These are phyloP conservation scores for Xiphophorus birchmanni DNA, from an alignment of 2,797 vertebrate genomes.

Conservation along the genomic window DNA sequence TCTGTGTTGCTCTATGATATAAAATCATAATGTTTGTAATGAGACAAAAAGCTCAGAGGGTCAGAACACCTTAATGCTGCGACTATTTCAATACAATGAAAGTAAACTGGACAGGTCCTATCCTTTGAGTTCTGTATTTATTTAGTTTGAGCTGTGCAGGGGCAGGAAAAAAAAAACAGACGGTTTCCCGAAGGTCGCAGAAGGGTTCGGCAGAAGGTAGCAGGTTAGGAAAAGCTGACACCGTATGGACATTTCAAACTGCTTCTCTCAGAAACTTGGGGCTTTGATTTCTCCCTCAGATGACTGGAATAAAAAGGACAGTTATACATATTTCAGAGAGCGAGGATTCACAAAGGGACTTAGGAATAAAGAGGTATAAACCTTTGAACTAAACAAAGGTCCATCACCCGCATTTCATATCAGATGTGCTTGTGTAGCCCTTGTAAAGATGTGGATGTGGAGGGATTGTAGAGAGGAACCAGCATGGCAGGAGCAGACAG, in stretches of 20 bases:
- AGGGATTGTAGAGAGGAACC: conserved; percentile 76
- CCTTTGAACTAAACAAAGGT: conserved; percentile 99
- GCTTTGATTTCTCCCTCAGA: conserved; percentile 95
- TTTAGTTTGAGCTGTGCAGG: background rate
- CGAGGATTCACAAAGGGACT: conserved; percentile 95
- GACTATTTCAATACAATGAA: background rate
- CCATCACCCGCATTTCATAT: conserved; percentile 89
- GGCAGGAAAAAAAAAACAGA: background rate
- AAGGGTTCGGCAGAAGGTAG: conserved; percentile 58
- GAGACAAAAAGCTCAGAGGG: background rate
- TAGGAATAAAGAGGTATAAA: conserved; percentile 97
- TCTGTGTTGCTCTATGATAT: background rate
- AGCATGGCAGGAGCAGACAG: conserved; percentile 77
- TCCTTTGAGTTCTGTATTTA: background rate
- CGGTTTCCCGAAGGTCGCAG: conserved; percentile 57
- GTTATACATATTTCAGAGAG: conserved; percentile 99
- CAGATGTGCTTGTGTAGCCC: conserved; percentile 86
- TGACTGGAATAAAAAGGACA: conserved; percentile 97
- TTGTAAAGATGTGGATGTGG: conserved; percentile 81
- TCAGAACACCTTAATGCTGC: background rate
- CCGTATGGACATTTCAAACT: conserved; percentile 89
- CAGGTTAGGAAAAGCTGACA: conserved; percentile 83
- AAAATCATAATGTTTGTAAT: background rate
- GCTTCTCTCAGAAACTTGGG: conserved; percentile 85
- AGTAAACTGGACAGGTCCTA: background rate